phyloP scores from a whole-genome alignment of 2,888 invertebrate genomes.

The Chymomyza procnemis region DNA sequence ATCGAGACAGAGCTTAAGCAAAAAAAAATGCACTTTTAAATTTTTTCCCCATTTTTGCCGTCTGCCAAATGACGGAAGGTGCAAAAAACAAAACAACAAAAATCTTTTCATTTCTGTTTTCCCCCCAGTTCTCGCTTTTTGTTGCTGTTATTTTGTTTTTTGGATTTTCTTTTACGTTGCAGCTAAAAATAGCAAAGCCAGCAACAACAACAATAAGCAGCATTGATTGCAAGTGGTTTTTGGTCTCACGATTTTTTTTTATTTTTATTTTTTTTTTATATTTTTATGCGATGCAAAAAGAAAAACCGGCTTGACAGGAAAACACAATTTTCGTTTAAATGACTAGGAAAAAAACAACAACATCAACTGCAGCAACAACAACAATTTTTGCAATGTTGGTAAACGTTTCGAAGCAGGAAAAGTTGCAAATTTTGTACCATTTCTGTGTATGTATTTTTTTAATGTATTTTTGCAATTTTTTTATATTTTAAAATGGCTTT shows the following conservation, averaged over 20 bases:
- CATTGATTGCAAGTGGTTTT: conserved; percentile 65
- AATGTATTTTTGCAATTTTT: neutral
- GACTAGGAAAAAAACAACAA: conserved; percentile 51
- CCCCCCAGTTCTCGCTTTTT: conserved; percentile 32
- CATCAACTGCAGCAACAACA: conserved; percentile 27
- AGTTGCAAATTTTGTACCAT: neutral
- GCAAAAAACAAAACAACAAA: conserved; percentile 18
- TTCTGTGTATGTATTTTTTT: neutral
- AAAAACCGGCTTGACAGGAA: conserved; percentile 68
- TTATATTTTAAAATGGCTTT: no score
- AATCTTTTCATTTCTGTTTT: conserved; percentile 45
- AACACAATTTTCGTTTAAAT: conserved; percentile 66
- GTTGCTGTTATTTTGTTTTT: conserved; percentile 9
- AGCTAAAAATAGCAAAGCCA: conserved; percentile 56
- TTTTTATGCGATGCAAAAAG: conserved; percentile 8
- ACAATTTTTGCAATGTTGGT: conserved; percentile 32
- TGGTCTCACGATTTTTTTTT: conserved; percentile 32
- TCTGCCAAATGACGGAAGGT: conserved; percentile 55
- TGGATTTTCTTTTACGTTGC: conserved; percentile 37
- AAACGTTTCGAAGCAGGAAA: neutral
- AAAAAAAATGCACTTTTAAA: conserved; percentile 17
- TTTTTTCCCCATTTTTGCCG: conserved; percentile 7
- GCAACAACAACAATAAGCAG: conserved; percentile 35
- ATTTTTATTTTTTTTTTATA: conserved; percentile 23
- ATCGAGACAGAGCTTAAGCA: neutral